Conservation (phyloP, 1,140 invertebrate species). For the Aphelinus certus region DNA sequence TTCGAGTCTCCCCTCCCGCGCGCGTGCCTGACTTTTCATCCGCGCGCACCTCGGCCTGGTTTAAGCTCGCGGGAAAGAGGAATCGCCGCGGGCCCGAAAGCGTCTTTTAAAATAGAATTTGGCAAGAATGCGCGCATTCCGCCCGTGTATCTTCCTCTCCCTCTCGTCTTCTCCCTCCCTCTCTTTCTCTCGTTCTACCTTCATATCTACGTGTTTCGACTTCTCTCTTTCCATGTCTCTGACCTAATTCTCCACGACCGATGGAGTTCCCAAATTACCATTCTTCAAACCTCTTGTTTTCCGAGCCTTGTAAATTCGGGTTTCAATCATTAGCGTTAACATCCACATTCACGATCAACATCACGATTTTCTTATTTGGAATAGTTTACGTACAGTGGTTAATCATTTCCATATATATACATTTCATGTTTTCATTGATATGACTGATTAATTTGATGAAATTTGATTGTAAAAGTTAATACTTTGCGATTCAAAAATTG, state of each 20-base stretch:
- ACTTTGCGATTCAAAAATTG: too few relatives aligned
- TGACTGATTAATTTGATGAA: too few relatives aligned
- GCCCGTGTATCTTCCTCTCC: not conserved
- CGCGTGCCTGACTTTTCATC: not conserved
- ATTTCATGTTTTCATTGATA: too few relatives aligned
- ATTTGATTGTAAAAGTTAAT: too few relatives aligned
- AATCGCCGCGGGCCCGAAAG: not conserved
- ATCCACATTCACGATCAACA: too few relatives aligned
- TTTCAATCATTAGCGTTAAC: too few relatives aligned
- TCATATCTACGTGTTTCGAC: not conserved
- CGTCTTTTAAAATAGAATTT: constrained; percentile 35
- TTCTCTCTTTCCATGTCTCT: not conserved
- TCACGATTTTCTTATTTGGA: too few relatives aligned
- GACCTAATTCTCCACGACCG: constrained; percentile 5
- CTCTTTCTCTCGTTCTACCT: not conserved
- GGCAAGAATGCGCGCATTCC: constrained; percentile 38
- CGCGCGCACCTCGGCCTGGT: too few relatives aligned
- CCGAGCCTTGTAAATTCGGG: too few relatives aligned
- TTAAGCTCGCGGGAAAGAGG: not conserved
- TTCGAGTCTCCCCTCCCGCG: not conserved
- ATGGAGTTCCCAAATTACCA: not conserved
- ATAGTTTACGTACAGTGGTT: too few relatives aligned
- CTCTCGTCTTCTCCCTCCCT: not conserved
- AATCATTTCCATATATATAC: too few relatives aligned
- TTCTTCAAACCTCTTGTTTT: too few relatives aligned